Evolutionary conservation across 2,888 invertebrate species (phyloP), one percentile per base, ranked within the genome.

Genomic region (Cataglyphis altisquamis): DNA sequence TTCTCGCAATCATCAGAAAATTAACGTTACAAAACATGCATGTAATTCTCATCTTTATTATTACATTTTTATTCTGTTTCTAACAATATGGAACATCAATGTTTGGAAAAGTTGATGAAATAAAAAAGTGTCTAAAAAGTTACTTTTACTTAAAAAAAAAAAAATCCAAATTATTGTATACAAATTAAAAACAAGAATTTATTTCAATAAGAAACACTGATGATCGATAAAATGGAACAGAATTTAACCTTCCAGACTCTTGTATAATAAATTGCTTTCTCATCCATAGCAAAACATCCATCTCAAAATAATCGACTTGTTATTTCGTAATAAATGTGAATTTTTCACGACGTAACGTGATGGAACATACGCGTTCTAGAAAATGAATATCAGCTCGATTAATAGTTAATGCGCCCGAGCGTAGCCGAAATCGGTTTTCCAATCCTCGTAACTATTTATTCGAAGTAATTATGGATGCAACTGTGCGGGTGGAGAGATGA

Each of bases 401-500:
- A 29, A 78, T 78, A 78, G 41, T 57, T 78, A 60, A 45, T 57
- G 57, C 18, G 18, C 15, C 4, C n/a, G 10, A 21, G 39, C 21
- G 21, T 66, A 29, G 32, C 41, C 18, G 57, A 78, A 45, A 68
- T 36, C n/a, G 8, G 41, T 45, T 36, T 57, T 57, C 21, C 57
- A 78, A 68, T 41, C 41, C 68, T 32, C 41, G 57, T 52, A 32
- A 60, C 57, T 78, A 60, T 80, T 80, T 80, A 80, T 80, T 80
- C 36, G 18, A 60, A 45, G 45, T 80, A 80, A 80, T 80, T 80
- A 80, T 70, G 70, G 60, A 80, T 80, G 70, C 78, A 32, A 41
- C 45, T 6, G 52, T 3, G n/a, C n/a, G 29, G 25, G 15, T n/a
- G 25, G 45, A 78, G 68, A 29, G 78, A n/a, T 36, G 78, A 36